Evolutionary conservation across 1,140 invertebrate species (phyloP).

Genomic region (Drosophila ohnishii): DNA sequence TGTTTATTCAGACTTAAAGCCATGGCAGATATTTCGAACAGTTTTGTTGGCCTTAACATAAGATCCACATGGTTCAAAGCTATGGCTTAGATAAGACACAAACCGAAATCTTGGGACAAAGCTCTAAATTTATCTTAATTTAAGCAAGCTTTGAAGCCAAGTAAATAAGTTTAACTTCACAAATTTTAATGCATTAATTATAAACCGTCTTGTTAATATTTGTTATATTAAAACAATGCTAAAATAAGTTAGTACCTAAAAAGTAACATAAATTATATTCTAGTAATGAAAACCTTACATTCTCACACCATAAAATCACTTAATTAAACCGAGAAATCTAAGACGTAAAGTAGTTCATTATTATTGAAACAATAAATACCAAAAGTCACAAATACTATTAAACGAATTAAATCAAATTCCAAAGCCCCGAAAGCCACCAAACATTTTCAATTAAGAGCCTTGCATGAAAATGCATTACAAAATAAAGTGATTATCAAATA

Average conservation of each 20-base stretch:
- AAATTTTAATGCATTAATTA: background rate
- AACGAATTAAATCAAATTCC: no score
- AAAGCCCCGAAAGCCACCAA: background rate
- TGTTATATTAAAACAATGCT: background rate
- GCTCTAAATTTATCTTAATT: background rate
- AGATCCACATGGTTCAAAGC: constrained; percentile 1
- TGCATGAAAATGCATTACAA: background rate
- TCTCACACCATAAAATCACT: background rate
- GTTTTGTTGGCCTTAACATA: constrained; percentile 14
- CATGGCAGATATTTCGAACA: constrained; percentile 9
- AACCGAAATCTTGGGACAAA: constrained; percentile 21
- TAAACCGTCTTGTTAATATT: background rate
- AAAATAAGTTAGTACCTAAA: no score
- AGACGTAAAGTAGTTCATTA: no score
- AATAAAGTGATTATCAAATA: constrained; percentile 2
- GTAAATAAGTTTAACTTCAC: background rate
- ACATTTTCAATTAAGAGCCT: background rate
- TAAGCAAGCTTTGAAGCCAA: background rate
- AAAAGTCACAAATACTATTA: background rate
- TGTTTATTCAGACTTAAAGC: background rate
- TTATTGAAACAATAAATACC: background rate
- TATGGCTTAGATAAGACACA: background rate
- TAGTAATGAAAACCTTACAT: background rate
- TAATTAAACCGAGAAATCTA: background rate
- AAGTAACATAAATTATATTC: no score